Evolutionary conservation across 2,113 vertebrate genomes (phyloP).

Genomic region (Hassar affinis): DNA sequence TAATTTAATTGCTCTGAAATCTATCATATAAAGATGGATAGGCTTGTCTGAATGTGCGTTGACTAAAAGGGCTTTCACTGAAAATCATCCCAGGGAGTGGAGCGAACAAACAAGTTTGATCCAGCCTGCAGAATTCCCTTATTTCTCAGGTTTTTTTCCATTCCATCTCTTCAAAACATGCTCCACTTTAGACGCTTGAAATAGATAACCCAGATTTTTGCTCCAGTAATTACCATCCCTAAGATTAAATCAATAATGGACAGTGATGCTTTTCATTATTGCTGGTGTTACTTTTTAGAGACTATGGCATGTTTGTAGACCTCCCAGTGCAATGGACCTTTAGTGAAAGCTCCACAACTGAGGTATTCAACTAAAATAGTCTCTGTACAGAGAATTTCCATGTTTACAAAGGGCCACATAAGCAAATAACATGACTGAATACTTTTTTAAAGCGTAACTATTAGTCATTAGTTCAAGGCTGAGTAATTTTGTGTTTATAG

Average conservation of each 20-base stretch:
- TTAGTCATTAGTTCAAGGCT: background rate
- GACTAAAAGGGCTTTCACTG: background rate
- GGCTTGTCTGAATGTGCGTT: constrained; percentile 4
- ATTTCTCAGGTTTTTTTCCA: background rate
- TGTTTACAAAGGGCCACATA: background rate
- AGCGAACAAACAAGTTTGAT: constrained; percentile 3
- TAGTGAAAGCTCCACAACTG: background rate
- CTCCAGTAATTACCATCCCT: constrained; percentile 5
- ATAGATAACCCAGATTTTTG: constrained; percentile 33
- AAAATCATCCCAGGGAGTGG: constrained; percentile 18
- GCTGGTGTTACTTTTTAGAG: background rate
- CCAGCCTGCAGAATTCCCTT: constrained; percentile 23
- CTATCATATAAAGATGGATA: background rate
- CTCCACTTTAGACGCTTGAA: constrained; percentile 14
- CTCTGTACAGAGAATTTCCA: background rate
- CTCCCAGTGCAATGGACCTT: background rate
- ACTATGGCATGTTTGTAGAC: background rate
- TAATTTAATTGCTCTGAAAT: background rate
- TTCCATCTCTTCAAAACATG: constrained; percentile 9
- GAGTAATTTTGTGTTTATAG: background rate
- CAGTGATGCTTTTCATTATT: background rate
- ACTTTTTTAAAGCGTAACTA: background rate
- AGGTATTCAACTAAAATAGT: background rate
- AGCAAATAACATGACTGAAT: background rate
- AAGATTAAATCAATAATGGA: background rate